Evolutionary conservation across 2,888 invertebrate species (phyloP).

Genomic region (Apocheima hispidaria): DNA sequence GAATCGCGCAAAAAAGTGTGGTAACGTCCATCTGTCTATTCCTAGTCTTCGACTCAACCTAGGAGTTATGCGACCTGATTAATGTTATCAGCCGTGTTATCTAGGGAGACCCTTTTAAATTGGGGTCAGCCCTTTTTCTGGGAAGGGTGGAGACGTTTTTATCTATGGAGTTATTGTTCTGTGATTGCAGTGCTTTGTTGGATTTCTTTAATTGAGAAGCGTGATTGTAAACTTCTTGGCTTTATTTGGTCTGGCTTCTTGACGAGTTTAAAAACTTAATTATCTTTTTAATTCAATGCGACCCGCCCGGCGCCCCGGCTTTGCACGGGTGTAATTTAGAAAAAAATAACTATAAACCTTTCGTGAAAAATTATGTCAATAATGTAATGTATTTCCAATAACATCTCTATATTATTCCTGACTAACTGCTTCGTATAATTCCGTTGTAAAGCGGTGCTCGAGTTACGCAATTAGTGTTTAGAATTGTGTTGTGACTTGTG

Average conservation of each 20-base stretch:
- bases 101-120: constrained; percentile 70
- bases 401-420: constrained; percentile 16
- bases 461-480: constrained; percentile 18
- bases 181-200: constrained; percentile 23
- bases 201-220: constrained; percentile 25
- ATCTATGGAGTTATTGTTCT: constrained; percentile 53
- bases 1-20: too few species aligned
- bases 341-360: too few species aligned
- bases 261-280: too few species aligned
- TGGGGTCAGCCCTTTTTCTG: constrained; percentile 66
- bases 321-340: too few species aligned
- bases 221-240: constrained; percentile 6
- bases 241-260: constrained; percentile 4
- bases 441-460: constrained; percentile 6
- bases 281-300: too few species aligned
- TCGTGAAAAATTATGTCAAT: too few species aligned
- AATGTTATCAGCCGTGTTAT: constrained; percentile 82
- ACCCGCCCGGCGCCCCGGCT: too few species aligned
- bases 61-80: constrained; percentile 76
- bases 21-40: neutral
- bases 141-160: constrained; percentile 54
- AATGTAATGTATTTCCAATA: too few species aligned
- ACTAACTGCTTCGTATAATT: constrained; percentile 26
- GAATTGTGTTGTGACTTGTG: constrained; percentile 9
- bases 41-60: constrained; percentile 25